phyloP scores from a whole-genome alignment of 2,888 invertebrate genomes.

The Helicoverpa assulta region DNA sequence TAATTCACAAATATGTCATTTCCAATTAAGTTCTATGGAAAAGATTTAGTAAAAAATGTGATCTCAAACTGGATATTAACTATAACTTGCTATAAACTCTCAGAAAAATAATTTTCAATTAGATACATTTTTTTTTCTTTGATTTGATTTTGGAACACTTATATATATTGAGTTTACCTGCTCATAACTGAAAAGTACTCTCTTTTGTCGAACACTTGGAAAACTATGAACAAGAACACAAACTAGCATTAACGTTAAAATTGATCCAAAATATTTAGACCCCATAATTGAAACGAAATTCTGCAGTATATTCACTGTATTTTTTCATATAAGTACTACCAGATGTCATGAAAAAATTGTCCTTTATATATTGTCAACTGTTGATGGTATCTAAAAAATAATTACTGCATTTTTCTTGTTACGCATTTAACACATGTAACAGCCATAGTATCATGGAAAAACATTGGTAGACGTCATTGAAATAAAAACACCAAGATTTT shows the following conservation, averaged over 20 bases:
- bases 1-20: neutral
- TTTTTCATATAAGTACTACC: constrained; percentile 6
- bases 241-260: constrained; percentile 5
- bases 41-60: too few species aligned
- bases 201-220: neutral
- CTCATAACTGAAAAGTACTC: neutral
- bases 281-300: constrained; percentile 24
- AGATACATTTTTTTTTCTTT: too few species aligned
- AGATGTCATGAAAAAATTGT: neutral
- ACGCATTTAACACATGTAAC: constrained; percentile 20
- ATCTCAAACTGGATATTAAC: too few species aligned
- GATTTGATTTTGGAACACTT: too few species aligned
- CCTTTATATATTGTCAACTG: constrained; percentile 49
- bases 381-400: constrained; percentile 53
- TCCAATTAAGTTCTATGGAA: neutral
- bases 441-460: constrained; percentile 9
- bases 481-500: constrained; percentile 24
- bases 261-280: constrained; percentile 3
- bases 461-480: constrained; percentile 28
- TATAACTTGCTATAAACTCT: too few species aligned
- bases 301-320: neutral
- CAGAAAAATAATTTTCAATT: too few species aligned
- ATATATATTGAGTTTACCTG: constrained; percentile 31
- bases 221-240: constrained; percentile 25
- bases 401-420: constrained; percentile 24